phyloP scores from a whole-genome alignment of 2,888 invertebrate species.

The Lamellibrachia columna region DNA sequence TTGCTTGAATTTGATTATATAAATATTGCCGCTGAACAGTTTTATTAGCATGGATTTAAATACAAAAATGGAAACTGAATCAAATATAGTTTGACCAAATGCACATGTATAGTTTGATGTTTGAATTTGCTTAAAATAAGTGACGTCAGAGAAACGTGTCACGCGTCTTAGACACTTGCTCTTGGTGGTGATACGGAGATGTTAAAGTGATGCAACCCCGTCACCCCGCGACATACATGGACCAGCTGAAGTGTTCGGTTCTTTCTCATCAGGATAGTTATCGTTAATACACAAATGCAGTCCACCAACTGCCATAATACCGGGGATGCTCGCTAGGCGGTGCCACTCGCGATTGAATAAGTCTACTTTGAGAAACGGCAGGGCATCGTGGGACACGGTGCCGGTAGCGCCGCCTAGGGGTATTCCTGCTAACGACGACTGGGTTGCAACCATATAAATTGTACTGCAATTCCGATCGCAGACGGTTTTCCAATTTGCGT shows the following conservation, averaged over 20 bases:
- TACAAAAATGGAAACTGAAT: too few relatives aligned
- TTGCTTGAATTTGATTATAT: too few relatives aligned
- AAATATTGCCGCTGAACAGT: too few relatives aligned
- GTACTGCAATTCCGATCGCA: slow-evolving; percentile 30
- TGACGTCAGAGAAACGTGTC: not conserved
- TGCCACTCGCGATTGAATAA: slow-evolving; percentile 29
- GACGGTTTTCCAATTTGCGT: slow-evolving; percentile 34
- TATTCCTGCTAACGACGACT: slow-evolving; percentile 29
- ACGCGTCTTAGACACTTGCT: not conserved
- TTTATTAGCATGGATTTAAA: too few relatives aligned
- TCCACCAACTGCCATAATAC: slow-evolving; percentile 26
- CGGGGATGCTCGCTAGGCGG: slow-evolving; percentile 33
- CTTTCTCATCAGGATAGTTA: not conserved
- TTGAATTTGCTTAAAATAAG: not conserved
- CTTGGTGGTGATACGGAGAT: not conserved
- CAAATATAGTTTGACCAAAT: too few relatives aligned
- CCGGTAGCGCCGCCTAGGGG: slow-evolving; percentile 22
- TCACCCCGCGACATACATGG: not conserved
- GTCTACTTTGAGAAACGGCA: slow-evolving; percentile 37
- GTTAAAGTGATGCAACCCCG: not conserved
- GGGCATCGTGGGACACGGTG: not conserved
- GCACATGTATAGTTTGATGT: not conserved
- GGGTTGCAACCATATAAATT: slow-evolving; percentile 29
- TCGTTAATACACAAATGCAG: slow-evolving; percentile 35
- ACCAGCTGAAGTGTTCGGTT: not conserved